phyloP scores from a whole-genome alignment of 1,140 invertebrate species.

The Gerris buenoi region DNA sequence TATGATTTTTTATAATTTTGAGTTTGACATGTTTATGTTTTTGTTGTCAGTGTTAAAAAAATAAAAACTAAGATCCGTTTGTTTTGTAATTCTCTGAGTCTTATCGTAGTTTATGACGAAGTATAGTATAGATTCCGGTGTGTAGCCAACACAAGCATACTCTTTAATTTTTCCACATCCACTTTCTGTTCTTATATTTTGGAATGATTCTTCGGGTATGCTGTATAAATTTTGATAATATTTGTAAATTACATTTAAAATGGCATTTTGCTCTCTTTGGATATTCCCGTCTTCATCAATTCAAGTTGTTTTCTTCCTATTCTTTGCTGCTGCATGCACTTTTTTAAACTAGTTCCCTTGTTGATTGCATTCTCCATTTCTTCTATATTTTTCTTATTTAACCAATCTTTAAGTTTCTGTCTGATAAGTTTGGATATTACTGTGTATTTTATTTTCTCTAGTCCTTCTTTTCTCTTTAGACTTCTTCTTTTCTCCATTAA shows the following conservation, averaged over 20 bases:
- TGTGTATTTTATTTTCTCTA: background rate
- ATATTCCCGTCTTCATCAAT: background rate
- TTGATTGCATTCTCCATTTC: background rate
- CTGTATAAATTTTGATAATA: background rate
- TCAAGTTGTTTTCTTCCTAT: background rate
- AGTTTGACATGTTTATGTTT: too few species aligned
- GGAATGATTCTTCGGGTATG: background rate
- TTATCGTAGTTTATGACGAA: too few species aligned
- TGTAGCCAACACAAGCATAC: too few species aligned
- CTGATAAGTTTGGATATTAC: background rate
- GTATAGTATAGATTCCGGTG: too few species aligned
- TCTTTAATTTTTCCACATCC: background rate
- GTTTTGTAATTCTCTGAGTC: too few species aligned
- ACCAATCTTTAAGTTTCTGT: background rate
- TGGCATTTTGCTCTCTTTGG: background rate
- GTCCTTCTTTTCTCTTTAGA: background rate
- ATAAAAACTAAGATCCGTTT: too few species aligned
- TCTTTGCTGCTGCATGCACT: background rate
- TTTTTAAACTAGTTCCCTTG: background rate
- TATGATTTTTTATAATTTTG: too few species aligned
- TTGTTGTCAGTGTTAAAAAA: too few species aligned
- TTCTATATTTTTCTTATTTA: background rate
- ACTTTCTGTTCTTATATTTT: background rate
- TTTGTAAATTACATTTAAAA: background rate
- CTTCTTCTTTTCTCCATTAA: background rate